Base-by-base conservation (phyloP, 1,140 invertebrate genomes). In the Brachionus sp. region DNA sequence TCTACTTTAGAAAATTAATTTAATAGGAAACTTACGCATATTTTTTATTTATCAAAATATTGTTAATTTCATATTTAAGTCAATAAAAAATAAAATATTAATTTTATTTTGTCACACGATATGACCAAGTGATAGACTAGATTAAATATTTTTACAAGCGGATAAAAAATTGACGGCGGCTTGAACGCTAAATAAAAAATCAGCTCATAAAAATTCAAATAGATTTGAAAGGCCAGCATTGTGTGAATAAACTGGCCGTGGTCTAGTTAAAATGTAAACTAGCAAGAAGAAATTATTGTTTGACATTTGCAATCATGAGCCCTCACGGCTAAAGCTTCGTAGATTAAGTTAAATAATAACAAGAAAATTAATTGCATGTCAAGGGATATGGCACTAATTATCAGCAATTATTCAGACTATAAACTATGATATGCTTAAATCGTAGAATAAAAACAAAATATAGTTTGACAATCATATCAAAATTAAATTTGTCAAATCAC, bases 391-490 rank as follows among this genome's bases (percentile, higher is more conserved):
- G 29, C 29, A 70, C 66, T 70, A 70, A 70, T 70, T 70, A 70
- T 70, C 29, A 70, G 33, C 33, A 70, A 37, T 37, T 35, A 37
- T 19, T 37, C 37, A 29, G 7, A n/a, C n/a, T n/a, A 37, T 37
- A 66, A 33, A 66, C 33, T 70, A 19, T 70, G 62, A 66, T 66
- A 66, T 66, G 62, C 6, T 29, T 9, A 66, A 66, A 13, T 29
- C 9, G 23, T 66, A 12, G 29, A 66, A 3, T 7, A n/a, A n/a
- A 53, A n/a, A n/a, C 4, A 7, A 5, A 53, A 66, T 66, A 66
- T 33, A 70, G 3, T 70, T 70, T 70, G 66, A 70, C 66, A 70
- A 70, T 37, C 33, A 70, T 16, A 70, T 70, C 66, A 70, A 70
- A 70, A 70, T 23, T 53, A 53, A 53, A 53, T 70, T 37, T 70